Conservation (phyloP, 2,888 invertebrate species). For the Cryptophagus acutangulus region DNA sequence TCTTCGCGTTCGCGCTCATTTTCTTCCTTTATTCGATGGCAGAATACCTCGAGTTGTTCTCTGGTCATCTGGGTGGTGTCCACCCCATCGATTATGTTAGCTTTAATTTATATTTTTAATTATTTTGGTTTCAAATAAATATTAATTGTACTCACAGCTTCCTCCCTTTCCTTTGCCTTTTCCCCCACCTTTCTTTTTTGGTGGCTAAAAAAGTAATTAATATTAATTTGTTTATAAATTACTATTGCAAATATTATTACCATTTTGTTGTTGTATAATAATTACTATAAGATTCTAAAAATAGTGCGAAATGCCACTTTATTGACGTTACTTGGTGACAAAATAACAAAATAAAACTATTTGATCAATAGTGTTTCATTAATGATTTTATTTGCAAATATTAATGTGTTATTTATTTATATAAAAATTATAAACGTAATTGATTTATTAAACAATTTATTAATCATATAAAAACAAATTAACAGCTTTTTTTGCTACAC, state of each 20-base stretch:
- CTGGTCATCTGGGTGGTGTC: slow-evolving; percentile 89
- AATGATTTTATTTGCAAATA: too few species aligned
- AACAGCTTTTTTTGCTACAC: too few species aligned
- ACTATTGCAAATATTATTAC: too few species aligned
- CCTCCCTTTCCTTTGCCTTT: slow-evolving; percentile 23
- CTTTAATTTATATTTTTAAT: slow-evolving; percentile 3
- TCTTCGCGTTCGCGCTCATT: slow-evolving; percentile 92
- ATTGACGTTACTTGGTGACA: too few species aligned
- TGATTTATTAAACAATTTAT: too few species aligned
- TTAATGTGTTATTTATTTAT: too few species aligned
- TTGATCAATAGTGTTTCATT: too few species aligned
- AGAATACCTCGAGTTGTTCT: slow-evolving; percentile 88
- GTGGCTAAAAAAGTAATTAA: slow-evolving; percentile 31
- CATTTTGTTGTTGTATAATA: neutral
- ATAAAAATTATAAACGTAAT: too few species aligned
- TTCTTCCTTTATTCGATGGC: slow-evolving; percentile 80
- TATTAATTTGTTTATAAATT: neutral
- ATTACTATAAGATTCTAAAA: too few species aligned
- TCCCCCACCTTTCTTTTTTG: slow-evolving; percentile 38
- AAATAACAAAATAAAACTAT: too few species aligned
- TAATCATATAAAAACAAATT: too few species aligned
- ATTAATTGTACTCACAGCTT: neutral
- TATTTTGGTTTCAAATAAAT: neutral
- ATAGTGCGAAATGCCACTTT: too few species aligned
- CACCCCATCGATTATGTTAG: slow-evolving; percentile 75